These are phyloP conservation scores for Ibidorhyncha struthersii DNA, from an alignment of 2,113 vertebrate species.

Conservation along the genomic window DNA sequence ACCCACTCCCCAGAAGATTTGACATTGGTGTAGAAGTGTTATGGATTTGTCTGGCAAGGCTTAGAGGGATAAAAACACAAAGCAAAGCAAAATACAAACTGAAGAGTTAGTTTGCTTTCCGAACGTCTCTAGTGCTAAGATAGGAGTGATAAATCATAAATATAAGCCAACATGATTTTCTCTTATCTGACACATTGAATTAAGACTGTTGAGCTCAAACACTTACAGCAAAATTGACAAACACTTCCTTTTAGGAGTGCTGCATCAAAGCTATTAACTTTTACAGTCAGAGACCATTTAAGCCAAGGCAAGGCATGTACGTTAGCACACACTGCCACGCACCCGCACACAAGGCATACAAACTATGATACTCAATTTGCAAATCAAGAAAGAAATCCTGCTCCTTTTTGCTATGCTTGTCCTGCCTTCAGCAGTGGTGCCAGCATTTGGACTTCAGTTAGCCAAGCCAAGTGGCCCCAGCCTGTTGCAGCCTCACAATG, in stretches of 20 bases:
- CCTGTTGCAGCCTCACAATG: neutral
- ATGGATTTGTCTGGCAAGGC: neutral
- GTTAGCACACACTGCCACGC: neutral
- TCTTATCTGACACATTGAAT: constrained; percentile 65
- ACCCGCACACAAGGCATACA: neutral
- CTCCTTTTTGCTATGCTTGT: neutral
- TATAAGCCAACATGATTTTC: constrained; percentile 62
- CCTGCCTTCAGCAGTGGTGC: neutral
- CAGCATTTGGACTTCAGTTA: neutral
- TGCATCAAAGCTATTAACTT: constrained; percentile 59
- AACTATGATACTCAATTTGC: neutral
- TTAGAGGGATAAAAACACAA: neutral
- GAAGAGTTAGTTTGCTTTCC: constrained; percentile 12
- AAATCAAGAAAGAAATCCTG: neutral
- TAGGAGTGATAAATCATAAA: constrained; percentile 66
- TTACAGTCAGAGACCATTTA: constrained; percentile 45
- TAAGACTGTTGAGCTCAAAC: constrained; percentile 63
- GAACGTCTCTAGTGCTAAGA: constrained; percentile 44
- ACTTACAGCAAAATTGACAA: constrained; percentile 69
- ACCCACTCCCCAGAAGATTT: neutral
- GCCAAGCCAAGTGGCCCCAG: neutral
- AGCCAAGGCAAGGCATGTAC: constrained; percentile 17
- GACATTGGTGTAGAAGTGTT: neutral
- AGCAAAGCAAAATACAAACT: neutral
- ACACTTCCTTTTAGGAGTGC: constrained; percentile 52